Percentiles rank a stretch among this genome's conserved stretches.
Conservation (phyloP, 2,113 vertebrate genomes). For the Manacus vitellinus region DNA sequence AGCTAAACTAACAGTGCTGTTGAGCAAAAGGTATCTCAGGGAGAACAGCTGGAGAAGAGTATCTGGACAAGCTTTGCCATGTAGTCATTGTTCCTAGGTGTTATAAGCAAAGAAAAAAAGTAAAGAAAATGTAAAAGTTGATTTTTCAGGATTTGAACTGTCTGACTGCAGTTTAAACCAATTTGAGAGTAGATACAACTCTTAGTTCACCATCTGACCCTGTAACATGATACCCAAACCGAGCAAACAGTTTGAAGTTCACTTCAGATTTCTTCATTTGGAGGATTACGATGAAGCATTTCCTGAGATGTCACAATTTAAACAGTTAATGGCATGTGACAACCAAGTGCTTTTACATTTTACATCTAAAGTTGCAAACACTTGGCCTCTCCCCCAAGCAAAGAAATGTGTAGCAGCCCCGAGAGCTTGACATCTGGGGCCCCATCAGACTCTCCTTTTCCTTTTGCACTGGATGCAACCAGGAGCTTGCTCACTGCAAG, state of each 20-base stretch:
- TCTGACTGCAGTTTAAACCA: constrained; percentile 33
- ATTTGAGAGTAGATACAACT: constrained; percentile 9
- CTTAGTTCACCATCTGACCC: constrained; percentile 1
- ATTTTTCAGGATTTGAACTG: background rate
- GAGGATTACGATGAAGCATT: constrained; percentile 53
- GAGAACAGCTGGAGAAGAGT: background rate
- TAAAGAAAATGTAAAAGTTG: background rate
- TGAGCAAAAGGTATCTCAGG: background rate
- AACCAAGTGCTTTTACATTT: background rate
- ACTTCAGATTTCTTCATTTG: constrained; percentile 54
- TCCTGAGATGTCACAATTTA: constrained; percentile 29
- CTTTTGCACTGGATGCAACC: background rate
- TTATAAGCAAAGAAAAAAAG: background rate
- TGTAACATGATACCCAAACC: background rate
- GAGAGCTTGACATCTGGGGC: background rate
- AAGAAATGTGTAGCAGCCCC: background rate
- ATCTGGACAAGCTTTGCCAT: background rate
- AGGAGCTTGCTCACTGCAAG: background rate
- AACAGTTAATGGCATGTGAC: constrained; percentile 53
- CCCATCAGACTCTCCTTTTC: background rate
- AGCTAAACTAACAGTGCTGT: background rate
- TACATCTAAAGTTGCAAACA: constrained; percentile 29
- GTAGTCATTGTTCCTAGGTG: background rate
- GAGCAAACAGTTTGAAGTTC: constrained; percentile 43
- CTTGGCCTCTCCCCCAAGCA: constrained; percentile 3